Evolutionary conservation across 2,888 invertebrate genomes (phyloP).

Genomic region (Heterodera filipjevi): DNA sequence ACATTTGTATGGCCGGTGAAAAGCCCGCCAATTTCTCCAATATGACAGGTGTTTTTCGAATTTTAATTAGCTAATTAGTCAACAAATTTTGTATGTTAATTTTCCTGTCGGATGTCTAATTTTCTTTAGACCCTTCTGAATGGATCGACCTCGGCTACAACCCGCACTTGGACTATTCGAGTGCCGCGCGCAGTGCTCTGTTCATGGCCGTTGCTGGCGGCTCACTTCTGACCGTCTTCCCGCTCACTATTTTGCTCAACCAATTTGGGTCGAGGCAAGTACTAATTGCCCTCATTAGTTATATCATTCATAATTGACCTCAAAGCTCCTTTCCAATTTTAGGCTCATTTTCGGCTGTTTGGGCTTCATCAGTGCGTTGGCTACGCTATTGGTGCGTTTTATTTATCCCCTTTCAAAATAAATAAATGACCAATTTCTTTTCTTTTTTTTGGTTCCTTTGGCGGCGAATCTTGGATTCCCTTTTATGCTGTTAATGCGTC

Average conservation of each 20-base stretch:
- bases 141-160: constrained; percentile 35
- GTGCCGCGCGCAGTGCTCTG: constrained; percentile 52
- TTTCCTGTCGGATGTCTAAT: too few relatives aligned
- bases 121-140: background rate
- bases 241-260: constrained; percentile 52
- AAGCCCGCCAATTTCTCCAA: constrained; percentile 39
- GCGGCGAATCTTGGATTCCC: constrained; percentile 43
- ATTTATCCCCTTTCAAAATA: too few relatives aligned
- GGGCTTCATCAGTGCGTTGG: constrained; percentile 44
- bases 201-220: constrained; percentile 62
- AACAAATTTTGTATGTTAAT: too few relatives aligned
- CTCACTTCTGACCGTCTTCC: constrained; percentile 58
- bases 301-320: background rate
- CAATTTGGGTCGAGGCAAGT: constrained; percentile 50
- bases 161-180: constrained; percentile 51
- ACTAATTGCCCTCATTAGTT: too few relatives aligned
- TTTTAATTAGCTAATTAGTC: constrained; percentile 7
- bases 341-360: constrained; percentile 24
- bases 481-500: constrained; percentile 41
- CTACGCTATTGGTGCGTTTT: constrained; percentile 38
- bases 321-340: background rate
- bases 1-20: constrained; percentile 49
- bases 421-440: background rate
- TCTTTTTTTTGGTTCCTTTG: constrained; percentile 33
- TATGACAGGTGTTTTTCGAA: constrained; percentile 36